These are phyloP conservation scores for Trypoxylus dichotomus DNA, from an alignment of 1,140 invertebrate species.

Conservation along the genomic window DNA sequence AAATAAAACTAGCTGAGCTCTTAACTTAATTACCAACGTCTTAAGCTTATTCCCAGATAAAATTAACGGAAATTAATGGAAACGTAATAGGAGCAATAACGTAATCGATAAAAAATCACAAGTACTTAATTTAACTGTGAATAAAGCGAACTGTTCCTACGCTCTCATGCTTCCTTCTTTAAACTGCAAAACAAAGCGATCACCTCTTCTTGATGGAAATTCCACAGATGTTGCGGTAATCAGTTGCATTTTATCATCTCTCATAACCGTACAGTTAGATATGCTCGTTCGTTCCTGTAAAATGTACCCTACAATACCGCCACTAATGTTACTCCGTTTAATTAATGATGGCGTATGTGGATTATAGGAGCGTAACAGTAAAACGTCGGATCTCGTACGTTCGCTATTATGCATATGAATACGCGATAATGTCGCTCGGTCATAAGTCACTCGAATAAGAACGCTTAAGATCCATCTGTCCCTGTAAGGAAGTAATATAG, in stretches of 20 bases:
- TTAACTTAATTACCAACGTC: too few species aligned
- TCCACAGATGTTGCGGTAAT: conserved; percentile 3
- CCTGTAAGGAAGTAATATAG: conserved; percentile 24
- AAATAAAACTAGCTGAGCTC: too few species aligned
- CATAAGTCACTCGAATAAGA: conserved; percentile 17
- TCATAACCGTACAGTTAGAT: conserved; percentile 2
- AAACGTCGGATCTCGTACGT: background rate
- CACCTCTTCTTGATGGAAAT: background rate
- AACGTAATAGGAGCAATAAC: background rate
- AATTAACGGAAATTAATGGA: too few species aligned
- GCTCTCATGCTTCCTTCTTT: background rate
- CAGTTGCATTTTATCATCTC: background rate
- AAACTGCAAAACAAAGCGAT: background rate
- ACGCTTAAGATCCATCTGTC: background rate
- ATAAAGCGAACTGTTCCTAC: background rate
- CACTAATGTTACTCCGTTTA: conserved; percentile 8
- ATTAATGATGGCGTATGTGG: background rate
- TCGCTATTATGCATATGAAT: background rate
- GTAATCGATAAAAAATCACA: background rate
- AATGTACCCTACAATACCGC: background rate
- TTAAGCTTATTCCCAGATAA: background rate
- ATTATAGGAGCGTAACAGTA: conserved; percentile 10
- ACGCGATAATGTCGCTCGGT: background rate
- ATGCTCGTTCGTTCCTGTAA: background rate
- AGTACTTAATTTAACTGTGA: background rate